Evolutionary conservation across 2,113 vertebrate species (phyloP).

Genomic region (Dasyornis broadbenti): DNA sequence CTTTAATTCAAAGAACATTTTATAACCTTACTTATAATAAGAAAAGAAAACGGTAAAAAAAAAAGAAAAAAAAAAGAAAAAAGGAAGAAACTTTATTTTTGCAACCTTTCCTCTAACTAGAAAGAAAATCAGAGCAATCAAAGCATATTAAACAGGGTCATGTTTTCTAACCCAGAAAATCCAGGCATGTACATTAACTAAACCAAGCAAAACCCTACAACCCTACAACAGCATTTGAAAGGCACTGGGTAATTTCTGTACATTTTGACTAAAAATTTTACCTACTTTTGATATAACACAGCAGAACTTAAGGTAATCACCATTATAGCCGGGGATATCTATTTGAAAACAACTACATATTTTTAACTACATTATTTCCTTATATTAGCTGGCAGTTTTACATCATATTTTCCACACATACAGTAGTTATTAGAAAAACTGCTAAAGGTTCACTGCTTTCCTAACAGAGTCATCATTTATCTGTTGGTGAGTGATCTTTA

Average conservation of each 20-base stretch:
- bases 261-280: neutral
- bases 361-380: neutral
- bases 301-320: neutral
- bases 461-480: neutral
- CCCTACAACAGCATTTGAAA: neutral
- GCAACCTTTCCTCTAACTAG: neutral
- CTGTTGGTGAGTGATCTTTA: neutral
- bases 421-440: neutral
- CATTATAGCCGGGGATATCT: neutral
- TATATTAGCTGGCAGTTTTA: neutral
- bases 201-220: neutral
- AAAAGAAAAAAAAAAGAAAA: neutral
- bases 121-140: neutral
- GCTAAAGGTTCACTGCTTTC: neutral
- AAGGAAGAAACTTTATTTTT: neutral
- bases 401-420: neutral
- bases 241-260: neutral
- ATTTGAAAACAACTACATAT: neutral
- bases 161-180: neutral
- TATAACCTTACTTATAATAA: neutral
- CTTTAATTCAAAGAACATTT: neutral
- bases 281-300: neutral
- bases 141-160: neutral
- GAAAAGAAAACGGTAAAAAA: neutral
- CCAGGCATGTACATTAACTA: neutral